Percentiles rank a stretch among this genome's conserved stretches.
phyloP scores from a whole-genome alignment of 1,140 invertebrate species.

The Plectrocnemia conspersa region DNA sequence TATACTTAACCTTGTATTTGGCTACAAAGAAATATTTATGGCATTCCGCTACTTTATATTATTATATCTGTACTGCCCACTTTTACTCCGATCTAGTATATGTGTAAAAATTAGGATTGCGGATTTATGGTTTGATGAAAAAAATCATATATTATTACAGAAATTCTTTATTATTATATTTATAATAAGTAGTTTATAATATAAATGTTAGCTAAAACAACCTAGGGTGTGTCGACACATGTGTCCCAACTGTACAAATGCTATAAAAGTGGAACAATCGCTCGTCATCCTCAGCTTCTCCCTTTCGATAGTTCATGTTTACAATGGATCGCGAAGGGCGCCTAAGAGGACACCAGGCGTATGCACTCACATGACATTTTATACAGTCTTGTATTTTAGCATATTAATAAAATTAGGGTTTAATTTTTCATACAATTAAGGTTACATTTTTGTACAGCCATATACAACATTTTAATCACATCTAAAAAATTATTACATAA shows the following conservation, averaged over 20 bases:
- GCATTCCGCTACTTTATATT: no score
- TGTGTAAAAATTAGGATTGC: no score
- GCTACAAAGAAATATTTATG: no score
- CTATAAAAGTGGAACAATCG: conserved; percentile 33
- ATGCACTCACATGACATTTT: conserved; percentile 31
- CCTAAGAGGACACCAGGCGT: conserved; percentile 10
- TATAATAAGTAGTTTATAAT: conserved; percentile 54
- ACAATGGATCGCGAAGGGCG: conserved; percentile 23
- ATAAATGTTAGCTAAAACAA: conserved; percentile 55
- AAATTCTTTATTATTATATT: conserved; percentile 56
- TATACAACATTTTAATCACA: conserved; percentile 46
- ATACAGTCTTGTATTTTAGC: conserved; percentile 32
- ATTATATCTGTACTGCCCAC: no score
- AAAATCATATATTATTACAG: conserved; percentile 50
- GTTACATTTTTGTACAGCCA: conserved; percentile 54
- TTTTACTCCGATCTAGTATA: no score
- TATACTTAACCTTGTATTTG: no score
- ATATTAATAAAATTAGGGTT: conserved; percentile 34
- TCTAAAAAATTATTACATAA: conserved; percentile 27
- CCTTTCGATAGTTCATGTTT: conserved; percentile 17
- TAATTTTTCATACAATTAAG: conserved; percentile 34
- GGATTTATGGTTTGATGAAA: conserved; percentile 12
- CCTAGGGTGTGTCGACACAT: conserved; percentile 44
- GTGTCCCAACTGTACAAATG: conserved; percentile 34
- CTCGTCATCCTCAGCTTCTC: conserved; percentile 21